Evolutionary conservation across 2,888 invertebrate species (phyloP).

Genomic region (Hemaris fuciformis): DNA sequence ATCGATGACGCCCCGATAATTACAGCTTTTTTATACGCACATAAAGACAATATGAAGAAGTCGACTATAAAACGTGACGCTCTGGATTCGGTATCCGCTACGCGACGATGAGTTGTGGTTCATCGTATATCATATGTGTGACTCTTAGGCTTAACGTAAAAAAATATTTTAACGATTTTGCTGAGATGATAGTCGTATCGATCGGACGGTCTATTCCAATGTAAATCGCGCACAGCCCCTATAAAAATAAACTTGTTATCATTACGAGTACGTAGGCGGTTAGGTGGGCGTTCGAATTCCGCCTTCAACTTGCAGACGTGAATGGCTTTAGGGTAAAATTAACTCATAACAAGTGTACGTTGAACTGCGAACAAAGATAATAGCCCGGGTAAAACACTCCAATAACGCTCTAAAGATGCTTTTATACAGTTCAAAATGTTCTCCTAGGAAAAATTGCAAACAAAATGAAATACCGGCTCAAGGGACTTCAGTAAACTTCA

Average conservation of each 20-base stretch:
- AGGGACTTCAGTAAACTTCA: background rate
- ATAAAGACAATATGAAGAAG: too few species aligned
- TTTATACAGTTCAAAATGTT: constrained; percentile 1
- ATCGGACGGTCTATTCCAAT: background rate
- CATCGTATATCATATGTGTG: too few species aligned
- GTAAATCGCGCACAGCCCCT: background rate
- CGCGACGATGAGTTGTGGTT: too few species aligned
- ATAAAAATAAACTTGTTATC: background rate
- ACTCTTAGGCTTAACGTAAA: too few species aligned
- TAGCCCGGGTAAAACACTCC: background rate
- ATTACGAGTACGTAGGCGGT: background rate
- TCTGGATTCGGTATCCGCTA: too few species aligned
- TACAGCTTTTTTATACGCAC: too few species aligned
- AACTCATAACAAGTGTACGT: background rate
- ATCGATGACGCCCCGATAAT: too few species aligned
- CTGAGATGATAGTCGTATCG: background rate
- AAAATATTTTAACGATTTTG: too few species aligned
- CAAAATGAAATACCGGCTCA: background rate
- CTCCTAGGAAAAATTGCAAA: background rate
- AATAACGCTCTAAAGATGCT: background rate
- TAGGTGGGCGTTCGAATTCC: background rate
- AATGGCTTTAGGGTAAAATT: background rate
- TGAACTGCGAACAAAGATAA: background rate
- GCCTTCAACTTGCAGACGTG: background rate
- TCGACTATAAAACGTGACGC: too few species aligned